Base-by-base conservation (phyloP, 2,797 vertebrate species). In the Poecilia gillii region DNA sequence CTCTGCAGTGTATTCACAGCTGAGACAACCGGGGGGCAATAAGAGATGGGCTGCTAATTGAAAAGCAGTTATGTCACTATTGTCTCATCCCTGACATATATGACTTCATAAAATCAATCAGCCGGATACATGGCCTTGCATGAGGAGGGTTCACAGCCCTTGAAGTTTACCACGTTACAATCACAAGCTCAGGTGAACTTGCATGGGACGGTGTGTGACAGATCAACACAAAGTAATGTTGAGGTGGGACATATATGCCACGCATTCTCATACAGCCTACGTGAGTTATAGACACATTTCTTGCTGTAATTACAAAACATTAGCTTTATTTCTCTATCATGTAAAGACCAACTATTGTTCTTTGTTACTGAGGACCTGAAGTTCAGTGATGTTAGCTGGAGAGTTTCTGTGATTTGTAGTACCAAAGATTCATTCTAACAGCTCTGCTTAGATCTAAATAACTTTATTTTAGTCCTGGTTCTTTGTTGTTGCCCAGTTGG, bases 1-100 rank as follows among this genome's bases (percentile, higher is more conserved):
- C 87, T 89, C 84, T 83, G 86, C 89, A 81, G 90, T 73, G 85
- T 82, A 57, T 89, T 91, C 80, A 83, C 90, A 87, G 84, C 78
- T 78, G 46, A 79, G 81, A 84, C 74, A 53, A 80, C 51, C 71
- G 79, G 81, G 75, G 85, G 49, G 41, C 73, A 4, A 62, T 47
- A 74, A 81, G 70, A 53, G 64, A 33, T 31, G 71, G 71, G 74
- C 16, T 79, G 85, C 76, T 92, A 85, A 93, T 90, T 91, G 84
- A 91, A 89, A 87, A 75, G 72, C 31, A 75, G 53, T 75, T 80
- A 72, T 70, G n/a, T 89, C 86, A 91, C 71, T 9, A 5, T 79
- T 82, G 46, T 81, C 66, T 74, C 16, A 73, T 49, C 71, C 39
- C 46, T 64, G 55, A 83, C 68, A 41, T 75, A 53, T 73, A 49